A percentile compares a stretch with the other conserved stretches of the same genome.
Conservation (phyloP, 2,113 vertebrate genomes). For the Dunckerocampus dactyliophorus region DNA sequence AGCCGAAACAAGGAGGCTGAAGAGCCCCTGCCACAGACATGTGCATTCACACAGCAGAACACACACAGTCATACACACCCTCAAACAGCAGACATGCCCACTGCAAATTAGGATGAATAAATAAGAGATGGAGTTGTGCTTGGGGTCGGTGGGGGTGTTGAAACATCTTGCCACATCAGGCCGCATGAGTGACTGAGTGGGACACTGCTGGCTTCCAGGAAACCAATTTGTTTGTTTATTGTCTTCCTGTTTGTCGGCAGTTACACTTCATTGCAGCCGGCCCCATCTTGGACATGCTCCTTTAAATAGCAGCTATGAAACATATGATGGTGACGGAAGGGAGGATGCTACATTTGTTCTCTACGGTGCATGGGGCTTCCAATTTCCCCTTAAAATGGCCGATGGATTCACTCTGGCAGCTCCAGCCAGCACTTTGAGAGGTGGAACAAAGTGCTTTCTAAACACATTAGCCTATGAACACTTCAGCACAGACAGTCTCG, state of each 20-base stretch:
- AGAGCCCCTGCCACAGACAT: background rate
- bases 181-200: constrained; percentile 53
- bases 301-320: constrained; percentile 76
- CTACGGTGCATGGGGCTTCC: constrained; percentile 32
- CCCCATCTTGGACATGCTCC: constrained; percentile 60
- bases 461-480: constrained; percentile 51
- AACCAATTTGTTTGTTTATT: constrained; percentile 77
- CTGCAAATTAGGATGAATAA: constrained; percentile 59
- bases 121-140: constrained; percentile 62
- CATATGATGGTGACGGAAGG: constrained; percentile 38
- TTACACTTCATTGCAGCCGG: constrained; percentile 72
- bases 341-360: constrained; percentile 42
- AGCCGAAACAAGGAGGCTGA: too few relatives aligned
- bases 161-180: constrained; percentile 40
- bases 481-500: constrained; percentile 38
- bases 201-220: constrained; percentile 66
- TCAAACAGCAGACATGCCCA: constrained; percentile 41
- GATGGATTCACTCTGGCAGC: constrained; percentile 47
- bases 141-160: background rate
- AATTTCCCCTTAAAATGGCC: constrained; percentile 45
- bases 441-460: constrained; percentile 60
- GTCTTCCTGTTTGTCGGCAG: constrained; percentile 69
- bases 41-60: constrained; percentile 21
- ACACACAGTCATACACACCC: constrained; percentile 6
- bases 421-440: constrained; percentile 40